These are phyloP conservation scores for Heloderma charlesbogerti DNA, from an alignment of 2,113 vertebrate species.

Conservation along the genomic window DNA sequence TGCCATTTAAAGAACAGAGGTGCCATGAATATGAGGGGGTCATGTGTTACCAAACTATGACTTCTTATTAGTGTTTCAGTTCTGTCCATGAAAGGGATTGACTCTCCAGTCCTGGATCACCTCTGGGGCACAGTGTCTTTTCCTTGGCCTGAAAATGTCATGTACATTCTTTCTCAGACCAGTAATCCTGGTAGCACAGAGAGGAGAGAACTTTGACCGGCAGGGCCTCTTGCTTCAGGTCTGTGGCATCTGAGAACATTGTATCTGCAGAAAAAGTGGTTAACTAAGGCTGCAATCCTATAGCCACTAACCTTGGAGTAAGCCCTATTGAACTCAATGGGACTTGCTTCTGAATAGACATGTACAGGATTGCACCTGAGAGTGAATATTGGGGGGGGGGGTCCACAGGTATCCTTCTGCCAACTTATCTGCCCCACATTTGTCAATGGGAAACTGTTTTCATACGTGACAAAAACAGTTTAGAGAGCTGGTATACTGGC, in stretches of 20 bases:
- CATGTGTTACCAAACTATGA: constrained; percentile 15
- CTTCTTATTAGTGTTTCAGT: neutral
- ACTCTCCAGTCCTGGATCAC: neutral
- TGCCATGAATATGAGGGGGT: constrained; percentile 48
- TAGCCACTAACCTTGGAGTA: neutral
- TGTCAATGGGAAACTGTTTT: neutral
- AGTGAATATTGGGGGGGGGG: neutral
- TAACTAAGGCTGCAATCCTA: neutral
- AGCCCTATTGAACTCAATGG: neutral
- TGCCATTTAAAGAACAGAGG: constrained; percentile 56
- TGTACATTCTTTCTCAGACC: neutral
- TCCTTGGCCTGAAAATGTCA: neutral
- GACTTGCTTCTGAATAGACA: neutral
- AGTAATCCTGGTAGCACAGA: neutral
- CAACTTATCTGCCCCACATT: neutral
- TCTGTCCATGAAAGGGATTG: neutral
- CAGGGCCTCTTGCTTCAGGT: neutral
- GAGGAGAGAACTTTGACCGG: neutral
- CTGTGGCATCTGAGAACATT: neutral
- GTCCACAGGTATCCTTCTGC: neutral
- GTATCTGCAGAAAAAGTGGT: neutral
- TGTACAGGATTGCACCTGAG: neutral
- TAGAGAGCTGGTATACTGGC: neutral
- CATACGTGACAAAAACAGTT: neutral
- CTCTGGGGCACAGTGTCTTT: neutral